Evolutionary conservation across 1,140 invertebrate species (phyloP).

Genomic region (Forficula auricularia): DNA sequence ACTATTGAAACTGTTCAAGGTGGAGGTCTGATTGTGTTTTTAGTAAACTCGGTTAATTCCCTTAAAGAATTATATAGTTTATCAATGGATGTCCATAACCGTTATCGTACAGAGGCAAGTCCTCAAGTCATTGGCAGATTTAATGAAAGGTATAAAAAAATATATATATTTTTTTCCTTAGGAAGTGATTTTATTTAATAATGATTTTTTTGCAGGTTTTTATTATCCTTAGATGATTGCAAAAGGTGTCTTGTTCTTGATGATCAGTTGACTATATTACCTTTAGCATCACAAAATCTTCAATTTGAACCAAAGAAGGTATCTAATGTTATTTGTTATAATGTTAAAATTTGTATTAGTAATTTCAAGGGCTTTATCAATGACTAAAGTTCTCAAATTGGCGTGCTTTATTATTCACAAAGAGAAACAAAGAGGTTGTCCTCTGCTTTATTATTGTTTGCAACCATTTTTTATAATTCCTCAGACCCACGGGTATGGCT

Average conservation of each 20-base stretch:
- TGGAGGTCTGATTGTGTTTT: conserved; percentile 79
- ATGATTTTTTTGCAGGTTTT: conserved; percentile 40
- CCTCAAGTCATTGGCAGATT: conserved; percentile 83
- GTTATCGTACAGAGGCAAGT: conserved; percentile 88
- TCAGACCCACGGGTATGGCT: too few relatives aligned
- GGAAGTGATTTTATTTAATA: conserved; percentile 1
- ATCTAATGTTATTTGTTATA: conserved; percentile 35
- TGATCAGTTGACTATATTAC: conserved; percentile 81
- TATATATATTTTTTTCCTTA: background rate
- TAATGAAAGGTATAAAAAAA: conserved; percentile 57
- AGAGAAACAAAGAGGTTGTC: too few relatives aligned
- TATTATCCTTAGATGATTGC: conserved; percentile 79
- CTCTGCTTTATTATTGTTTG: too few relatives aligned
- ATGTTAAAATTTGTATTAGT: too few relatives aligned
- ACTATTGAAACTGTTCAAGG: conserved; percentile 98
- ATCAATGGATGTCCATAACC: conserved; percentile 95
- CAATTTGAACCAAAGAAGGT: conserved; percentile 57
- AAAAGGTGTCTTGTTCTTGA: conserved; percentile 80
- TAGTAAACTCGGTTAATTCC: conserved; percentile 68
- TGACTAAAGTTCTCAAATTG: too few relatives aligned
- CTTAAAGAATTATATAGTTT: conserved; percentile 90
- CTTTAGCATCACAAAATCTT: conserved; percentile 75
- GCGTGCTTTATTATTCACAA: too few relatives aligned
- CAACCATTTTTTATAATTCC: too few relatives aligned
- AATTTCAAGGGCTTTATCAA: too few relatives aligned